Percentiles rank a stretch among this genome's conserved stretches.
These are phyloP conservation scores for Paramuricea clavata DNA, from an alignment of 92 coral and sea anemone species.

Conservation along the genomic window DNA sequence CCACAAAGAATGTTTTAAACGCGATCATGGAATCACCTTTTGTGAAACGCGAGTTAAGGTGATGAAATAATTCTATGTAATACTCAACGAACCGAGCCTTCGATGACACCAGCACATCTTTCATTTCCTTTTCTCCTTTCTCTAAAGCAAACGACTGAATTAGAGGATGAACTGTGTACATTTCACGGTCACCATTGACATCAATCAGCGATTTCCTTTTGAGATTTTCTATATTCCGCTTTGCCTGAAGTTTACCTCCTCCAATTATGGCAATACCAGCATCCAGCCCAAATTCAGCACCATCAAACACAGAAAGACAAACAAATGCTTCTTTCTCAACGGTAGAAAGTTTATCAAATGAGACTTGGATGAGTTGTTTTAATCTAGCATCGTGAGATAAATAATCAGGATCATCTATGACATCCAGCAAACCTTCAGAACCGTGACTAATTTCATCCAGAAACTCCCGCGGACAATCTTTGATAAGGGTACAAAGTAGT, in stretches of 20 bases:
- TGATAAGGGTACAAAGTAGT: constrained; percentile 35
- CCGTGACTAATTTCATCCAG: neutral
- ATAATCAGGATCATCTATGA: constrained; percentile 48
- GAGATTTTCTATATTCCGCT: constrained; percentile 4
- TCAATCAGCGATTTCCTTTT: constrained; percentile 46
- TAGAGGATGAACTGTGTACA: constrained; percentile 15
- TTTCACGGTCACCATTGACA: neutral
- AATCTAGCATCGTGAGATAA: constrained; percentile 25
- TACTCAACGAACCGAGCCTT: neutral
- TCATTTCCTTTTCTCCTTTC: constrained; percentile 41
- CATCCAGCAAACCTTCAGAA: constrained; percentile 8
- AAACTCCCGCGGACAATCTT: constrained; percentile 21
- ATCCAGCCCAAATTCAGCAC: neutral
- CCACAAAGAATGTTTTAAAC: constrained; percentile 26
- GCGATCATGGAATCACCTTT: constrained; percentile 41
- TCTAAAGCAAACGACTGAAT: constrained; percentile 36
- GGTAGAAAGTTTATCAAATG: constrained; percentile 36
- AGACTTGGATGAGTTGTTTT: constrained; percentile 42
- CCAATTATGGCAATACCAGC: constrained; percentile 54
- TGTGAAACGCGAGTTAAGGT: constrained; percentile 38
- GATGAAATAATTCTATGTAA: neutral
- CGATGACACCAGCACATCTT: neutral
- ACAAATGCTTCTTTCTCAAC: constrained; percentile 40
- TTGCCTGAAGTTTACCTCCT: neutral
- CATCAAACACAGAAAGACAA: constrained; percentile 34